Conservation (phyloP, 2,888 invertebrate genomes). For the Carabus problematicus region DNA sequence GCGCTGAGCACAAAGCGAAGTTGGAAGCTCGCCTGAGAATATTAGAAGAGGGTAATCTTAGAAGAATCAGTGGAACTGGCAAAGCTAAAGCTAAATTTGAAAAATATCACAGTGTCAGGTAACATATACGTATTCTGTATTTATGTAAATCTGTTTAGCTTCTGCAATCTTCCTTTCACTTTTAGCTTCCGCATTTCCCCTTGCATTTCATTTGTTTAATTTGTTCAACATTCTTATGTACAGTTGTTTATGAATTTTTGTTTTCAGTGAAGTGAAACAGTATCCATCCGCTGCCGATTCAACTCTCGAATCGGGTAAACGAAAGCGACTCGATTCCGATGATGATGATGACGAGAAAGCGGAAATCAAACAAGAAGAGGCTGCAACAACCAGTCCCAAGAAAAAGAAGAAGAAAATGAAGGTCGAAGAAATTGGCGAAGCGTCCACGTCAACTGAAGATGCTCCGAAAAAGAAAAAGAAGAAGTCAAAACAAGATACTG, state of each 20-base stretch:
- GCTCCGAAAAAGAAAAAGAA: conserved; percentile 51
- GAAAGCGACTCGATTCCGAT: conserved; percentile 60
- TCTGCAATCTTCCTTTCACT: too few species aligned
- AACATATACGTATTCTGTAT: conserved; percentile 33
- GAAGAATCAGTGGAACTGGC: conserved; percentile 85
- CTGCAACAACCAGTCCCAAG: conserved; percentile 49
- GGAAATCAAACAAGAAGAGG: conserved; percentile 51
- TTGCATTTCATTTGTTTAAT: neutral
- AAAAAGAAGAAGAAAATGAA: conserved; percentile 52
- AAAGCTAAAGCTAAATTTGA: conserved; percentile 91
- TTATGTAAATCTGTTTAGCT: too few species aligned
- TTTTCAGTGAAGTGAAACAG: conserved; percentile 76
- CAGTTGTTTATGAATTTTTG: conserved; percentile 20
- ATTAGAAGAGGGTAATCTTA: conserved; percentile 85
- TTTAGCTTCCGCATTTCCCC: too few species aligned
- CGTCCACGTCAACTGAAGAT: conserved; percentile 43
- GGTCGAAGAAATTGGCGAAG: conserved; percentile 42
- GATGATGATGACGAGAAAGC: conserved; percentile 52
- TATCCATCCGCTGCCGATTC: conserved; percentile 84
- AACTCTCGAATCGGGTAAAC: conserved; percentile 72
- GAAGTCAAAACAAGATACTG: conserved; percentile 47
- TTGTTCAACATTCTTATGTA: neutral
- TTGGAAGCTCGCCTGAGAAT: conserved; percentile 80
- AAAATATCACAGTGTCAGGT: conserved; percentile 87
- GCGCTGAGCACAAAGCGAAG: conserved; percentile 88